A percentile compares a stretch with the other conserved stretches of the same genome.
Conservation (phyloP, 2,888 invertebrate genomes). For the Limulus polyphemus region DNA sequence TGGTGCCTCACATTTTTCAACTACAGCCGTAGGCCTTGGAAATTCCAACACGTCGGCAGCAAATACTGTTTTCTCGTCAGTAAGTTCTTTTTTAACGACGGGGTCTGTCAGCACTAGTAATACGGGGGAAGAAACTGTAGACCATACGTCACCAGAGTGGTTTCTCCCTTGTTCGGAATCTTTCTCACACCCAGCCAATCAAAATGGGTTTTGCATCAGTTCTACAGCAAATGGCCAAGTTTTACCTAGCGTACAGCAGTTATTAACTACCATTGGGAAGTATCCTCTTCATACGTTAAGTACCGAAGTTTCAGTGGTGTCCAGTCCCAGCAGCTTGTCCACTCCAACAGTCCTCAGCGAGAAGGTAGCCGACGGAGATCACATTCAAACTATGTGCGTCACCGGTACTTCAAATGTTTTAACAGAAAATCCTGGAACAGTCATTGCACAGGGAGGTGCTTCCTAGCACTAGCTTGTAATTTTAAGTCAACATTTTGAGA, state of each 20-base stretch:
- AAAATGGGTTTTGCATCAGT: constrained; percentile 16
- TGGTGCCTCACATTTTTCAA: constrained; percentile 12
- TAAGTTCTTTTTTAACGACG: constrained; percentile 7
- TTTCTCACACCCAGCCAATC: constrained; percentile 16
- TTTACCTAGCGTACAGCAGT: constrained; percentile 7
- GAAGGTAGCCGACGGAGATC: constrained; percentile 3
- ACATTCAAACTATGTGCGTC: too few relatives aligned
- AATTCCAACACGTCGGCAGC: constrained; percentile 8
- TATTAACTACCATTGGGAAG: constrained; percentile 9
- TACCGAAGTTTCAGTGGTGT: constrained; percentile 11
- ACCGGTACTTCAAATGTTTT: too few relatives aligned
- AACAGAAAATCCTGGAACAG: constrained; percentile 10
- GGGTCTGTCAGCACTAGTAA: constrained; percentile 9
- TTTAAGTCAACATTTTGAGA: too few relatives aligned
- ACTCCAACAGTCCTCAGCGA: constrained; percentile 9
- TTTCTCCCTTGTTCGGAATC: constrained; percentile 18
- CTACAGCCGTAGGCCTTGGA: constrained; percentile 13
- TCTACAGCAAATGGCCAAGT: constrained; percentile 9
- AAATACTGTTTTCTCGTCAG: constrained; percentile 4
- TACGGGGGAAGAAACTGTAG: constrained; percentile 12
- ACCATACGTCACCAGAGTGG: constrained; percentile 13
- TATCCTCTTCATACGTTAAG: constrained; percentile 11
- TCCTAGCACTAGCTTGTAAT: constrained; percentile 16
- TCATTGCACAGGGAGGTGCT: constrained; percentile 22
- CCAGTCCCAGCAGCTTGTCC: constrained; percentile 7